phyloP scores from a whole-genome alignment of 2,797 vertebrate genomes.

The Leptoclinus maculatus region DNA sequence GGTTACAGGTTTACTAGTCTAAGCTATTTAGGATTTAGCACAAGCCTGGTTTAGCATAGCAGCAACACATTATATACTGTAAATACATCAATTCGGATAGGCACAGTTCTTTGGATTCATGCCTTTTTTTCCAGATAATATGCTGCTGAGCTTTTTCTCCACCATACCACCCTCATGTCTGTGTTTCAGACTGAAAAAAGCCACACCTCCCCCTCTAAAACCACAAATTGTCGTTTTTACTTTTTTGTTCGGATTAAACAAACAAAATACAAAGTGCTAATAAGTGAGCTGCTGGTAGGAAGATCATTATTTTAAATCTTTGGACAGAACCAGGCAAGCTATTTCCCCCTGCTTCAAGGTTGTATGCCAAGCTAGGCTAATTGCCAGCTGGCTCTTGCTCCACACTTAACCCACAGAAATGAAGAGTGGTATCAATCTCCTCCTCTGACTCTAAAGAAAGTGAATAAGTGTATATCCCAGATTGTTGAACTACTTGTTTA shows the following conservation, averaged over 20 bases:
- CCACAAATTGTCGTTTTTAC: neutral
- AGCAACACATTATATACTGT: neutral
- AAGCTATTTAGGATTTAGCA: neutral
- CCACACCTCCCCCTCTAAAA: neutral
- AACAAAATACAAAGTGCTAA: neutral
- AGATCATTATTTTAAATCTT: neutral
- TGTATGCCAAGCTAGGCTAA: neutral
- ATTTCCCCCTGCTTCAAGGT: neutral
- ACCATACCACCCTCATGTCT: neutral
- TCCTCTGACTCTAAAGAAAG: neutral
- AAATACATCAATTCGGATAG: neutral
- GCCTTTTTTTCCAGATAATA: neutral
- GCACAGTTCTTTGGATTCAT: neutral
- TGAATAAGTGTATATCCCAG: neutral
- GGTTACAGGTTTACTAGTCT: neutral
- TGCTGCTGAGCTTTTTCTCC: neutral
- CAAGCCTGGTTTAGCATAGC: neutral
- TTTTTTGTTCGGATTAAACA: neutral
- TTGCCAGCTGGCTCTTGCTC: neutral
- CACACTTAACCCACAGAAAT: neutral
- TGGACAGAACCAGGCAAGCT: neutral
- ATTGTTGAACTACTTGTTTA: conserved; percentile 4
- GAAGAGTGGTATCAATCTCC: neutral
- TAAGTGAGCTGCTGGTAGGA: neutral
- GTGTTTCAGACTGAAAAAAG: too few species aligned